Percentiles rank a stretch among this genome's conserved stretches.
phyloP scores from a whole-genome alignment of 2,888 invertebrate genomes.

The Mimachlamys varia region DNA sequence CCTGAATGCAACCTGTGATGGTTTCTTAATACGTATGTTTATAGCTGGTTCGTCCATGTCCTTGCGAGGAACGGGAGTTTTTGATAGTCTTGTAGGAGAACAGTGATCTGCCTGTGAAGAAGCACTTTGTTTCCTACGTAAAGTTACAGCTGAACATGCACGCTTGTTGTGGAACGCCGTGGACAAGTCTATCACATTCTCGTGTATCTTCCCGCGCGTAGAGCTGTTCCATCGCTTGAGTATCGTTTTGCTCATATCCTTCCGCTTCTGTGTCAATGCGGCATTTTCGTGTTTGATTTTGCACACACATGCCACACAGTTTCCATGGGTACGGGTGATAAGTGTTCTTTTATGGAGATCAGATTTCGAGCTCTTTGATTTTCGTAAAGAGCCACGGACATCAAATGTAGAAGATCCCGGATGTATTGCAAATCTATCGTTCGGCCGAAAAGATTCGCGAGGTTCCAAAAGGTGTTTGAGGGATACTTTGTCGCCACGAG shows the following conservation, averaged over 20 bases:
- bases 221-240: conserved; percentile 56
- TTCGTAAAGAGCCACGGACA: background rate
- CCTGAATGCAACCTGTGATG: background rate
- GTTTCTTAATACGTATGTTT: background rate
- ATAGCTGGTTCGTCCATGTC: background rate
- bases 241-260: conserved; percentile 43
- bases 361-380: conserved; percentile 43
- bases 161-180: background rate
- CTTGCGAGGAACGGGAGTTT: background rate
- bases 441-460: conserved; percentile 40
- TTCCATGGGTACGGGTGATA: conserved; percentile 53
- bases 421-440: conserved; percentile 59
- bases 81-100: background rate
- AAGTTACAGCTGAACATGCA: background rate
- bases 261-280: background rate
- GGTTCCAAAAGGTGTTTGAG: conserved; percentile 37
- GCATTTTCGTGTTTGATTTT: conserved; percentile 58
- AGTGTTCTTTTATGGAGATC: conserved; percentile 47
- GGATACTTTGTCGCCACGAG: conserved; percentile 50
- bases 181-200: background rate
- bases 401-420: conserved; percentile 53
- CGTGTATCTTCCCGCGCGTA: background rate
- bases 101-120: background rate
- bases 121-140: background rate
- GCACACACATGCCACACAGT: conserved; percentile 63